Evolutionary conservation across 2,797 vertebrate species (phyloP), one percentile per base, ranked within the genome.

Genomic region (Danio albolineatus): DNA sequence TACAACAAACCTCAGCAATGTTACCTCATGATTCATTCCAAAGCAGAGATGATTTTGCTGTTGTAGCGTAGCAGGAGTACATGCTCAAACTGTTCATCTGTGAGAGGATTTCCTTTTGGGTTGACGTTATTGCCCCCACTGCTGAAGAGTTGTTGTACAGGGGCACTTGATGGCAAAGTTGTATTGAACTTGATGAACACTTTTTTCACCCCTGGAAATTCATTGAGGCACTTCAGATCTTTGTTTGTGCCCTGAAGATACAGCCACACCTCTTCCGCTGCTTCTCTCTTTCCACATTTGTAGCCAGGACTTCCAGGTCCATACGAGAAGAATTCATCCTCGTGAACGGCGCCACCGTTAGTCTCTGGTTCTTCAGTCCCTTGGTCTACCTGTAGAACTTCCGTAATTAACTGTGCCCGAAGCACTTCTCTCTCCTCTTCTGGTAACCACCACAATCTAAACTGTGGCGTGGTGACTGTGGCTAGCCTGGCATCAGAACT

Each of bases 151-250:
- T 90, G 90, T 86, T 93, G 92, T 54, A 93, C 90, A 0, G 93
- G 92, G 0, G 91, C 91, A 6, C 91, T 91, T 73, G 93, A 94
- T 0, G 92, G 92, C 78, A 94, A 82, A 1, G 91, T 91, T 73
- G 92, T 93, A 88, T 94, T 94, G 86, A 91, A 93, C 65, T 93
- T 94, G 0, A 94, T 80, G 83, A 94, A 94, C 4, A 93, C 88
- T 83, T 90, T 90, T 86, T 90, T 93, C 17, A 93, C 87, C 4
- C 90, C 80, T 12, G 93, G 92, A 86, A 93, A 94, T 73, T 92
- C 92, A 84, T 93, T 90, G 81, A 94, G 86, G 82, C 91, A 94
- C 79, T 90, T 90, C 0, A 94, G 87, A 79, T 88, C 91, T 89
- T 93, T 93, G 69, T 92, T 91, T 0, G 90, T 90, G 17, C 92